Base-by-base conservation (phyloP, 2,113 vertebrate genomes). In the Anoplopoma fimbria region DNA sequence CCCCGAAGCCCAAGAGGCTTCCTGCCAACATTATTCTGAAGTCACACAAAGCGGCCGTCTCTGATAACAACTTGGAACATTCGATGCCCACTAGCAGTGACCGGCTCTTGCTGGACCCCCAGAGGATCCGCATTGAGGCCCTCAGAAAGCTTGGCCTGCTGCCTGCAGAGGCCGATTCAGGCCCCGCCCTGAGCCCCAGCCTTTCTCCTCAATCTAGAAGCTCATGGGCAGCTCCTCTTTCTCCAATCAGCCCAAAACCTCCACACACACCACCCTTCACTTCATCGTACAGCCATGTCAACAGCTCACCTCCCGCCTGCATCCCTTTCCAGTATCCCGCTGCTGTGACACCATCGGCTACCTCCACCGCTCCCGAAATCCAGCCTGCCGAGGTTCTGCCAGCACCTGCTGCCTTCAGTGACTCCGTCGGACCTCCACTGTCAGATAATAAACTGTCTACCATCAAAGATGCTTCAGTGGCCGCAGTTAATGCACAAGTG, bases 1-100 rank as follows among this genome's bases (percentile, higher is more conserved):
- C 96, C 10, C 96, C 97, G 2, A 99, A 98, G 77, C 96, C 97
- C 0, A 96, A 97, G 61, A 97, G 93, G 82, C 70, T 98, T 81
- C 97, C 98, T 0, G 91, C 97, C 0, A 97, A 97, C 75, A 99
- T 99, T 17, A 75, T 97, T 57, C 83, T 98, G 71, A 98, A 96
- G 84, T 96, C 93, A 68, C 95, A 96, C 87, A 96, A 94, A 64
- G 45, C 65, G 6, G 19, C 58, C 10, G 58, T 61, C 34, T 72
- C 69, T 13, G 86, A 93, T n/a, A 67, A 51, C 12, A 70, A 34
- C 70, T 12, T 71, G 0, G 74, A 36, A 7, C 67, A 83, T 42
- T 33, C 64, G 0, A 31, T 64, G 17, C 36, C 90, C 3, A 13
- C 81, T 2, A 55, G 73, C 38, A 67, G 58, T 9, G 92, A 94